Conservation (phyloP, 2,797 vertebrate species). For the Arnoldichthys spilopterus region DNA sequence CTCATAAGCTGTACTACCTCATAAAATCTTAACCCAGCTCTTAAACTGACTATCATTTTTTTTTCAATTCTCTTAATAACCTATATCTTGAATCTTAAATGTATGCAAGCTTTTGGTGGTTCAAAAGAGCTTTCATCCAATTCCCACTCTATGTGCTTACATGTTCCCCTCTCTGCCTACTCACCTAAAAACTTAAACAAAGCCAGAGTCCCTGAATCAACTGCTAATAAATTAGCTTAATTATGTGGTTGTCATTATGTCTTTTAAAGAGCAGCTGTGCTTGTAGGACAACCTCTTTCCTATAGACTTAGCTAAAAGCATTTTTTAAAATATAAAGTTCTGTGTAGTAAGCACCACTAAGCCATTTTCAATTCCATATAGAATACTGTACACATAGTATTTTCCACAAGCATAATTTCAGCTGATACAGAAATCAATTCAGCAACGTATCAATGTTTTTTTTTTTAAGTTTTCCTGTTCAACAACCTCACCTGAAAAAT, state of each 20-base stretch:
- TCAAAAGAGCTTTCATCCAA: background rate
- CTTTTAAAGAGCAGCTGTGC: background rate
- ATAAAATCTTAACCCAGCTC: background rate
- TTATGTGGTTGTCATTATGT: background rate
- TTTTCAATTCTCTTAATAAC: background rate
- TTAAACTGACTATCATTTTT: background rate
- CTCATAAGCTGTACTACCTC: background rate
- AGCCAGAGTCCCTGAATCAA: background rate
- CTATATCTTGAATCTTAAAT: background rate
- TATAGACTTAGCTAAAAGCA: constrained; percentile 26
- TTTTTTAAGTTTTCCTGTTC: constrained; percentile 1
- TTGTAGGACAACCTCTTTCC: constrained; percentile 5
- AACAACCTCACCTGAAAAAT: constrained; percentile 10
- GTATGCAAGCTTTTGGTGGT: background rate
- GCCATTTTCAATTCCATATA: constrained; percentile 49
- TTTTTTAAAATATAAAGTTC: constrained; percentile 29
- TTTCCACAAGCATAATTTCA: constrained; percentile 37
- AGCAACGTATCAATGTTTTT: background rate
- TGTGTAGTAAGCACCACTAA: constrained; percentile 33
- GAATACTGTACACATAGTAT: constrained; percentile 23
- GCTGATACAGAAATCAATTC: constrained; percentile 9
- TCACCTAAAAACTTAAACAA: background rate
- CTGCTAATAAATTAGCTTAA: background rate
- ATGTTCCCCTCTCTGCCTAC: background rate
- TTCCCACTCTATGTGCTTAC: background rate